These are phyloP conservation scores for Eptesicus fuscus DNA, from an alignment of 2,113 vertebrate genomes.

Conservation along the genomic window DNA sequence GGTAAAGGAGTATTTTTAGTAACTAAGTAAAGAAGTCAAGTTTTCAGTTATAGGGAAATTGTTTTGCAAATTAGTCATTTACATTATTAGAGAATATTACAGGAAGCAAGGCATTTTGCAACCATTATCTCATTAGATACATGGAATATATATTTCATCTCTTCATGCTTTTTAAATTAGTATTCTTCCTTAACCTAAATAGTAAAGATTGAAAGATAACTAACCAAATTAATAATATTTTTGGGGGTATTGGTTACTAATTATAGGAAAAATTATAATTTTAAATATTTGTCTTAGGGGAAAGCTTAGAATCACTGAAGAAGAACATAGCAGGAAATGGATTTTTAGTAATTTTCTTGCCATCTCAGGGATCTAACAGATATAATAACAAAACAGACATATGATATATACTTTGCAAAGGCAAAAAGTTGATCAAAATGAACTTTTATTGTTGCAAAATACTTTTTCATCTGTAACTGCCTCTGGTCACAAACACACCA, in stretches of 20 bases:
- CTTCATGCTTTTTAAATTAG: neutral
- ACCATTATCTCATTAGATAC: neutral
- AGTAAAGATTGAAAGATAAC: neutral
- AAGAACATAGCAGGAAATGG: neutral
- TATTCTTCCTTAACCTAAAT: neutral
- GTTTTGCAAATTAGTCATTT: neutral
- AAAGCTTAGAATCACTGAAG: neutral
- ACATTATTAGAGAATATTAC: neutral
- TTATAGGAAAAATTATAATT: neutral
- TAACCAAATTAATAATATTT: neutral
- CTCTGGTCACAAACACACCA: neutral
- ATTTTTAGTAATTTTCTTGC: slow-evolving; percentile 8
- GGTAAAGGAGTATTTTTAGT: neutral
- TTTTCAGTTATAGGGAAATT: neutral
- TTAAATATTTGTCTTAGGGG: neutral
- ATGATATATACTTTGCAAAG: neutral
- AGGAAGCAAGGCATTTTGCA: neutral
- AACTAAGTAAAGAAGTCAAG: neutral
- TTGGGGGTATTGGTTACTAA: neutral
- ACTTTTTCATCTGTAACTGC: neutral
- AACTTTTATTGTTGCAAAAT: neutral
- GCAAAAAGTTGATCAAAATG: neutral
- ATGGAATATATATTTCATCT: slow-evolving; percentile 9
- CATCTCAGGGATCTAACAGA: neutral
- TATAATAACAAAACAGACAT: neutral